phyloP scores from a whole-genome alignment of 2,797 vertebrate genomes.

The Moxostoma hubbsi region DNA sequence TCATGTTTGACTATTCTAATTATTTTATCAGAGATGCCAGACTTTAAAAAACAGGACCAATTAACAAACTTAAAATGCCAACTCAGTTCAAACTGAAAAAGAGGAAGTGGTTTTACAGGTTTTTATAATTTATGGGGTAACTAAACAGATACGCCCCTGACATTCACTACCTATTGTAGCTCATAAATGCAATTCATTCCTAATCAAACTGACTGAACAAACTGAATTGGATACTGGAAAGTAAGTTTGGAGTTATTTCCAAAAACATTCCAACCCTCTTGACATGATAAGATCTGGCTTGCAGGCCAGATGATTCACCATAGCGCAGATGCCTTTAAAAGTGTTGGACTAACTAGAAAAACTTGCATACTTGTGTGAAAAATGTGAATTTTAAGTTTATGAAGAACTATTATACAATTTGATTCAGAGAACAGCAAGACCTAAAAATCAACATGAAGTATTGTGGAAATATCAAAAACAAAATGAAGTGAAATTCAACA shows the following conservation, averaged over 20 bases:
- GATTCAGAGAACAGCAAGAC: not conserved
- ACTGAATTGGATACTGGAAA: too few relatives aligned
- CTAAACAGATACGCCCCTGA: not conserved
- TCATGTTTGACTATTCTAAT: too few relatives aligned
- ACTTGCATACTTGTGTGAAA: not conserved
- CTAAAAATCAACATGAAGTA: not conserved
- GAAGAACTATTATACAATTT: not conserved
- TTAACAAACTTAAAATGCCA: too few relatives aligned
- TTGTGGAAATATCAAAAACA: not conserved
- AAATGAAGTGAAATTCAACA: too few relatives aligned
- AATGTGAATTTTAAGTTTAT: not conserved
- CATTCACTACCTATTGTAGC: not conserved
- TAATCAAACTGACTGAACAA: not conserved
- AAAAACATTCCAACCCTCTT: not conserved
- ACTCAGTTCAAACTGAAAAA: not conserved
- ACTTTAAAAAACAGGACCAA: too few relatives aligned
- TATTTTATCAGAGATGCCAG: too few relatives aligned
- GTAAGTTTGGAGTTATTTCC: too few relatives aligned
- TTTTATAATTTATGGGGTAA: not conserved
- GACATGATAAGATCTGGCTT: not conserved
- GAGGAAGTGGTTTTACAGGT: not conserved
- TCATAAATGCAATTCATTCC: not conserved
- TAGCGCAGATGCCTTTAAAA: not conserved
- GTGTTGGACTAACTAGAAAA: not conserved
- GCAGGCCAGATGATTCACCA: not conserved